Conservation (phyloP, 35 echinoderm and acorn worm genomes). For the Chiridota heheva region DNA sequence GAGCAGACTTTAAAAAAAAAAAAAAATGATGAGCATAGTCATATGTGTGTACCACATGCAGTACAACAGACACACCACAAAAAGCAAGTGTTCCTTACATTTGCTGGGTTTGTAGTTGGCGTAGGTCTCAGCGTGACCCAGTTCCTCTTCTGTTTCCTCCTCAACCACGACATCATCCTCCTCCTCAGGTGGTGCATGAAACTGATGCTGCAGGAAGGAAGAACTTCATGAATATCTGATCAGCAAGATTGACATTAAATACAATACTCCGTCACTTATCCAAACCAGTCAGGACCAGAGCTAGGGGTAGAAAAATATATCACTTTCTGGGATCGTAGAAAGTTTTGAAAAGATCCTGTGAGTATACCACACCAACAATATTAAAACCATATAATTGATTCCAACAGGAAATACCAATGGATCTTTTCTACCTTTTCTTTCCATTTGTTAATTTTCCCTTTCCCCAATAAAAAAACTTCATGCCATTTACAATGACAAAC, state of each 20-base stretch:
- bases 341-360: neutral
- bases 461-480: too few relatives aligned
- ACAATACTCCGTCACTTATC: neutral
- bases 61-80: neutral
- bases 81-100: conserved; percentile 53
- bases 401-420: too few relatives aligned
- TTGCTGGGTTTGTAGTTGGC: conserved; percentile 86
- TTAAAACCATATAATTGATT: too few relatives aligned
- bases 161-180: conserved; percentile 62
- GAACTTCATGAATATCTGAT: neutral
- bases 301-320: neutral
- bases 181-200: neutral
- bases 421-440: too few relatives aligned
- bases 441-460: too few relatives aligned
- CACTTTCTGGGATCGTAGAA: neutral
- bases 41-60: too few relatives aligned
- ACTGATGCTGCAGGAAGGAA: neutral
- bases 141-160: conserved; percentile 75
- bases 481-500: too few relatives aligned
- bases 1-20: neutral
- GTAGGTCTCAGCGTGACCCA: conserved; percentile 86
- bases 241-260: neutral
- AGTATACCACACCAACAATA: too few relatives aligned
- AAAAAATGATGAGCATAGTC: conserved; percentile 14
- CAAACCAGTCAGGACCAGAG: neutral